phyloP scores from a whole-genome alignment of 2,113 vertebrate genomes.

The Pseudopipra pipra region DNA sequence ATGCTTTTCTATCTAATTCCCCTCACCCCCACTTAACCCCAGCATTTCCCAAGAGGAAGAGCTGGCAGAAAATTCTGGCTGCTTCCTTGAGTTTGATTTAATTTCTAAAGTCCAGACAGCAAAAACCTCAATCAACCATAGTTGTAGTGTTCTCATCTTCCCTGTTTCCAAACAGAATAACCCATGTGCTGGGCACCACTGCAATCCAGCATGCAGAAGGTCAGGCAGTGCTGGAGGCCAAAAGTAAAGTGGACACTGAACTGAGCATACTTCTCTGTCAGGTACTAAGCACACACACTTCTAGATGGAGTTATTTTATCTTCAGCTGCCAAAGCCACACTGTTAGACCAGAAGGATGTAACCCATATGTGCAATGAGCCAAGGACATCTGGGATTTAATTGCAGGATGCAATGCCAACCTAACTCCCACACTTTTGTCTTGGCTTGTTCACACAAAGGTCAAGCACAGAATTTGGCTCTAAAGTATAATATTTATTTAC shows the following conservation, averaged over 20 bases:
- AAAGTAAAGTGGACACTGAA: background rate
- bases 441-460: background rate
- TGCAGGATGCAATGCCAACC: background rate
- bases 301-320: background rate
- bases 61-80: conserved; percentile 40
- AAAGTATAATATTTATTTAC: background rate
- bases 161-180: background rate
- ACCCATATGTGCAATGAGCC: background rate
- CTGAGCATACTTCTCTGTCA: background rate
- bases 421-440: background rate
- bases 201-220: background rate
- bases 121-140: background rate
- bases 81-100: conserved; percentile 49
- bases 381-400: background rate
- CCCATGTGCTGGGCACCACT: background rate
- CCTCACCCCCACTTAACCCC: background rate
- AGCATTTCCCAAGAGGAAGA: background rate
- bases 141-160: background rate
- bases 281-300: background rate
- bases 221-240: background rate
- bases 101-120: background rate
- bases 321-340: background rate
- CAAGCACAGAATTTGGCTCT: background rate
- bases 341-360: conserved; percentile 10
- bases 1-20: background rate